Percentiles rank a stretch among this genome's conserved stretches.
Conservation (phyloP, 2,113 vertebrate species). For the Bufo bufo region DNA sequence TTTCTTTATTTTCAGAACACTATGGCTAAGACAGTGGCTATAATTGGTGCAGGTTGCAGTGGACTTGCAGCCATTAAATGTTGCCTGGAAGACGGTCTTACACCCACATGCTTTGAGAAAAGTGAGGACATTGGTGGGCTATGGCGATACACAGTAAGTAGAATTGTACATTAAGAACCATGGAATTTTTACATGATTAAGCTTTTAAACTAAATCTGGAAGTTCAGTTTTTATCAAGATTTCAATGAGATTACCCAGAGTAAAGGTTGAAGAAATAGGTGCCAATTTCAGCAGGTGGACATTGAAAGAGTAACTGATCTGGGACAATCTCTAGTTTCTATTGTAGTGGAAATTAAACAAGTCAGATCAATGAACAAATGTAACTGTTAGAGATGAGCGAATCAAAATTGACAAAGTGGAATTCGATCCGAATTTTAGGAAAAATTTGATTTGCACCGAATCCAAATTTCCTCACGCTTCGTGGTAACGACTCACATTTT, state of each 20-base stretch:
- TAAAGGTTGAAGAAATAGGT: background rate
- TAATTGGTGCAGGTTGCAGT: constrained; percentile 81
- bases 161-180: background rate
- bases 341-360: background rate
- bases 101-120: constrained; percentile 84
- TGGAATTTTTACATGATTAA: background rate
- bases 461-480: too few relatives aligned
- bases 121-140: constrained; percentile 78
- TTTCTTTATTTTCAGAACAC: constrained; percentile 30
- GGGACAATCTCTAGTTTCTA: background rate
- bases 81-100: constrained; percentile 83
- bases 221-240: background rate
- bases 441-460: too few relatives aligned
- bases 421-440: too few relatives aligned
- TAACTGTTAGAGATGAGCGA: too few relatives aligned
- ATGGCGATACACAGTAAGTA: constrained; percentile 79
- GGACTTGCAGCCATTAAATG: constrained; percentile 82
- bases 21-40: constrained; percentile 75
- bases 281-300: background rate
- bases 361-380: background rate
- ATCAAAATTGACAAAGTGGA: too few relatives aligned
- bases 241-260: background rate
- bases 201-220: background rate
- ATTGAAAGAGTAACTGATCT: background rate
- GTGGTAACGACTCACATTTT: too few relatives aligned